Evolutionary conservation across 1,140 invertebrate species (phyloP), one percentile per base, ranked within the genome.

Genomic region (Rhyzopertha dominica): DNA sequence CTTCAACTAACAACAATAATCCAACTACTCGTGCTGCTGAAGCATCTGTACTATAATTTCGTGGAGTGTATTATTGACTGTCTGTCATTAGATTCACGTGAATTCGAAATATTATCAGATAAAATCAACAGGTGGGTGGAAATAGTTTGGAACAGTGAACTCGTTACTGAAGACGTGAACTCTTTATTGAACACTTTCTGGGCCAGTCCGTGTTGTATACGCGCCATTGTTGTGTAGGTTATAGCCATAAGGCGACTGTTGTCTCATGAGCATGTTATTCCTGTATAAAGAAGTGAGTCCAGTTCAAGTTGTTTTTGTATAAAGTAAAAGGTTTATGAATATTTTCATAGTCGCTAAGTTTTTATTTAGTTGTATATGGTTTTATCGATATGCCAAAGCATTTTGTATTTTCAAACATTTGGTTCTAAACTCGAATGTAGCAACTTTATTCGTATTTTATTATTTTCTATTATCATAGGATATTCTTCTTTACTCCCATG

Each of bases 1-100:
- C 71, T 30, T 72, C 73, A 19, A 68, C 71, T 25, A 74, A 72
- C 51, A 75, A 75, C 39, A 75, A 74, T 43, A 70, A 69, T 36
- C 53, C 63, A n/a, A 65, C 67, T 34, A 66, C 53, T n/a, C 44
- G 56, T 3, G 47, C 69, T 7, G 59, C 69, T 14, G 72, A 72
- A 60, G 62, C 69, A 26, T 68, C 69, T 8, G 73, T 73, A 30
- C 64, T 72, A 51, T 72, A 67, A 65, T n/a, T n/a, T n/a, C n/a
- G n/a, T n/a, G n/a, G n/a, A 46, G 43, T 46, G 43, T 22, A 36
- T 24, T 46, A 38, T 34, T 38, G 43, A 31, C 17, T n/a, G 12
- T n/a, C n/a, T n/a, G n/a, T n/a, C n/a, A n/a, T n/a, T 13, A 29
- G 14, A 2, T 29, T 29, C n/a, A n/a, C n/a, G 14, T 29, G 14